phyloP scores from a whole-genome alignment of 2,113 vertebrate species.

The Brachirus orientalis region DNA sequence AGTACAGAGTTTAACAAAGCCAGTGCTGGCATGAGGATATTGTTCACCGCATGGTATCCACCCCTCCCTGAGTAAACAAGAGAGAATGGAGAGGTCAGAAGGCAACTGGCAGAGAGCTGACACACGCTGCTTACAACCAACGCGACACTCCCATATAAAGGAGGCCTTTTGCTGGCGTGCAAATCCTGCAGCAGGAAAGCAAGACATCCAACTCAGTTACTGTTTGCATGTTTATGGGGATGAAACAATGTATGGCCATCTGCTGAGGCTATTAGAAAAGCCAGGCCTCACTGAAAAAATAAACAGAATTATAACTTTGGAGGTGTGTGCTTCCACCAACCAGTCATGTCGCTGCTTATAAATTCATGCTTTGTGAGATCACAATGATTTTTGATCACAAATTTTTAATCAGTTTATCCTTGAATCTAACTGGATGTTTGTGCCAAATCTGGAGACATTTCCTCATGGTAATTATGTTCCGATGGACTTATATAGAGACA shows the following conservation, averaged over 20 bases:
- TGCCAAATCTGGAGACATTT: not conserved
- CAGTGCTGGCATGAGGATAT: conserved; percentile 64
- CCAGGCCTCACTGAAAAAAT: not conserved
- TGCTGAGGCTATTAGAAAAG: conserved; percentile 4
- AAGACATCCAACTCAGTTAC: conserved; percentile 5
- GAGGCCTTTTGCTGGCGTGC: conserved; percentile 20
- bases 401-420: not conserved
- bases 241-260: conserved; percentile 10
- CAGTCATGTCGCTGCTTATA: not conserved
- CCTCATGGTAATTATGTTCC: not conserved
- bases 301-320: not conserved
- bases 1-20: conserved; percentile 58
- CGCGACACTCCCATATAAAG: conserved; percentile 1
- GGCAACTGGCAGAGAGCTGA: conserved; percentile 54
- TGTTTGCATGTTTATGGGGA: conserved; percentile 3
- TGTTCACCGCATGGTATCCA: conserved; percentile 63
- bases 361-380: not conserved
- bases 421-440: not conserved
- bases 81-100: conserved; percentile 63
- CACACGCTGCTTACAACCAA: conserved; percentile 57
- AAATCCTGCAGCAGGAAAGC: conserved; percentile 3
- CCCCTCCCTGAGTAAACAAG: conserved; percentile 66
- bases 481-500: not conserved
- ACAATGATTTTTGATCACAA: not conserved
- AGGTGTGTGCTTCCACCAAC: not conserved